Evolutionary conservation across 2,888 invertebrate genomes (phyloP).

Genomic region (Tanytarsus gracilentus): DNA sequence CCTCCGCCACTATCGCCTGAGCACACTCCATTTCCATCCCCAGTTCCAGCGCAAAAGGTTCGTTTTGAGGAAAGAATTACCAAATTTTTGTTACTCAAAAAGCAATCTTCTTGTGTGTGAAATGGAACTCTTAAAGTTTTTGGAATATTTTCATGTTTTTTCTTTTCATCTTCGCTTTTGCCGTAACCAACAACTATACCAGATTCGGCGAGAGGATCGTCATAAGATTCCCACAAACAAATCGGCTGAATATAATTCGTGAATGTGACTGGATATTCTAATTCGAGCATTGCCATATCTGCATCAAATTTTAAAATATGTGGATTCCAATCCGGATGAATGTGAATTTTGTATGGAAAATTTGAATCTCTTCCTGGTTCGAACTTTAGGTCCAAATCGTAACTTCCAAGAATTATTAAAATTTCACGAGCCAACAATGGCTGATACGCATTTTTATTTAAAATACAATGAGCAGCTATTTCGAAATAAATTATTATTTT

Average conservation of each 20-base stretch:
- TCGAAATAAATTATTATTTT: background rate
- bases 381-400: background rate
- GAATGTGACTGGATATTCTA: background rate
- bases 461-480: background rate
- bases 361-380: background rate
- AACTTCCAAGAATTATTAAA: background rate
- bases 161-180: background rate
- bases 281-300: background rate
- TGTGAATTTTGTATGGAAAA: background rate
- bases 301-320: background rate
- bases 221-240: background rate
- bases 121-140: background rate
- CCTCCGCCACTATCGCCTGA: conserved; percentile 48
- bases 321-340: background rate
- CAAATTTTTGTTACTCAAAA: background rate
- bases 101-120: background rate
- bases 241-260: background rate
- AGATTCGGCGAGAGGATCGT: background rate
- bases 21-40: conserved; percentile 37
- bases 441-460: background rate
- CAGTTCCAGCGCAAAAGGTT: conserved; percentile 40
- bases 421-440: background rate
- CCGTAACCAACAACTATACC: background rate
- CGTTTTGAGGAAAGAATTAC: conserved; percentile 32
- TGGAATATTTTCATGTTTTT: background rate